Evolutionary conservation across 35 echinoderm and acorn worm genomes (phyloP).

Genomic region (Holothuria glaberrima): DNA sequence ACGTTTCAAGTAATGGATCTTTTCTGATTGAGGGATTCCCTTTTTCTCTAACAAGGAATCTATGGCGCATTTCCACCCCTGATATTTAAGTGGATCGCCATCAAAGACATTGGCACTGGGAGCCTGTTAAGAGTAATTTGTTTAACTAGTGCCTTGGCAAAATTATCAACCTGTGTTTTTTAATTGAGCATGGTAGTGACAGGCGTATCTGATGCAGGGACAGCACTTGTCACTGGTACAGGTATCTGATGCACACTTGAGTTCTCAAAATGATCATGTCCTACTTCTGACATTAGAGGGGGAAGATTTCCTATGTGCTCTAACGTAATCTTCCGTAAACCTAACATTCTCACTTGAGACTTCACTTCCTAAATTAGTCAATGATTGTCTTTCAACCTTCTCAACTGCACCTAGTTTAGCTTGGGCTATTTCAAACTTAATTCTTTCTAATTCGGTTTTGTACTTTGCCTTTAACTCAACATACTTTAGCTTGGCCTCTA

Average conservation of each 20-base stretch:
- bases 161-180: background rate
- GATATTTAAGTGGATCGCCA: background rate
- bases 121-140: constrained; percentile 1
- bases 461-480: background rate
- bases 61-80: constrained; percentile 34
- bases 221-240: background rate
- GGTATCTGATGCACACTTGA: background rate
- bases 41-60: constrained; percentile 57
- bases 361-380: too few species aligned
- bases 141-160: background rate
- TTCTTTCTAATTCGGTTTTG: background rate
- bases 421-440: constrained; percentile 3
- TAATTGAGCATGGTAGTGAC: background rate
- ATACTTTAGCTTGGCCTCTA: constrained; percentile 5
- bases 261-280: background rate
- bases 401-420: constrained; percentile 10
- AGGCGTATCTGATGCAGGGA: background rate
- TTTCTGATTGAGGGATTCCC: constrained; percentile 52
- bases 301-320: background rate
- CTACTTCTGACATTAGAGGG: background rate
- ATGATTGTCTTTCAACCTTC: constrained; percentile 3
- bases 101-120: background rate
- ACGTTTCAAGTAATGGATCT: constrained; percentile 61
- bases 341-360: background rate
- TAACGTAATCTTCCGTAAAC: background rate